Evolutionary conservation across 1,140 invertebrate genomes (phyloP).

Genomic region (Teleopsis dalmanni): DNA sequence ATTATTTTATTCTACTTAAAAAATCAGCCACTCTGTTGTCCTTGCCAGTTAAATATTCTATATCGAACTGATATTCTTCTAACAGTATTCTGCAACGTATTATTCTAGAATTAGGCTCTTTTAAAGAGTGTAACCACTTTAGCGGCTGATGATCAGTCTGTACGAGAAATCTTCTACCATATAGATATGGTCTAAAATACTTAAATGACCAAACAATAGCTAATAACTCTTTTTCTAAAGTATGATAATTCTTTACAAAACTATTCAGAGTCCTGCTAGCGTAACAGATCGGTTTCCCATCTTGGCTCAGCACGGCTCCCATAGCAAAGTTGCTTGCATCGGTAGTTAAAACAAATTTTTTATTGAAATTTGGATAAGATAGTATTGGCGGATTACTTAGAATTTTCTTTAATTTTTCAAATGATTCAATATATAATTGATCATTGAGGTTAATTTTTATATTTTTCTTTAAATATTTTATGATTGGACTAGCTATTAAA

Average conservation of each 20-base stretch:
- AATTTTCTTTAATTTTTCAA: neutral
- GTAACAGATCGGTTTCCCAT: constrained; percentile 34
- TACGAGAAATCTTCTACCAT: constrained; percentile 46
- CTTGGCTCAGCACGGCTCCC: constrained; percentile 30
- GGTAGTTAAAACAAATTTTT: constrained; percentile 15
- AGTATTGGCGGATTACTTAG: neutral
- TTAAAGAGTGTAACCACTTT: constrained; percentile 46
- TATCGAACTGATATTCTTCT: constrained; percentile 45
- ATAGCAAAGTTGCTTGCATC: constrained; percentile 20
- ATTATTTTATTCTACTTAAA: neutral
- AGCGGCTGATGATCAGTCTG: constrained; percentile 43
- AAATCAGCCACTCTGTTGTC: constrained; percentile 33
- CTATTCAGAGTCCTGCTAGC: constrained; percentile 39
- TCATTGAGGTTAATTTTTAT: neutral
- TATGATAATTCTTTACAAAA: constrained; percentile 41
- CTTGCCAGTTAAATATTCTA: constrained; percentile 42
- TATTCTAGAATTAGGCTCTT: constrained; percentile 42
- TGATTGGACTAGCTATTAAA: constrained; percentile 1
- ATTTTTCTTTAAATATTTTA: constrained; percentile 9
- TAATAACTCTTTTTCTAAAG: constrained; percentile 41
- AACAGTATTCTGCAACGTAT: constrained; percentile 44
- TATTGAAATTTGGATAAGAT: neutral
- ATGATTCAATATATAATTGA: neutral
- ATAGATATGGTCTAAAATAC: constrained; percentile 47
- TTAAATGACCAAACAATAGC: constrained; percentile 43